Base-by-base conservation (phyloP, 2,888 invertebrate genomes). In the Prosopocoilus inquinatus region DNA sequence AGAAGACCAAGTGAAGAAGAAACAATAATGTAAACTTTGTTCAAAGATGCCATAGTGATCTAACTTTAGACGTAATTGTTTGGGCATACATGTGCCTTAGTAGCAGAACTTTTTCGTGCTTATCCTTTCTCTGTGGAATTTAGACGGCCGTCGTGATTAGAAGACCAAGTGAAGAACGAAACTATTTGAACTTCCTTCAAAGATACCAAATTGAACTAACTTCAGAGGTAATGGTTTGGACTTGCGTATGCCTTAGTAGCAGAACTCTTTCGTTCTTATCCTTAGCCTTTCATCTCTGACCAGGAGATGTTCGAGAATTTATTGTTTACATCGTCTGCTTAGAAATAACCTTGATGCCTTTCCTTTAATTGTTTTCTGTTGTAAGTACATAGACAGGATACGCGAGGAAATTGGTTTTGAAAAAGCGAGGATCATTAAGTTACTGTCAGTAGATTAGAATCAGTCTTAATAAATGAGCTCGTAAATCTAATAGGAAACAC, bases 311-410 rank as follows among this genome's bases (percentile, higher is more conserved):
- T n/a, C n/a, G n/a, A n/a, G n/a, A n/a, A n/a, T n/a, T n/a, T n/a
- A n/a, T n/a, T n/a, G n/a, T n/a, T n/a, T n/a, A n/a, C n/a, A n/a
- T n/a, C n/a, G n/a, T n/a, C n/a, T n/a, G n/a, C n/a, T n/a, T n/a
- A 45, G 44, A 36, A 51, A 36, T 16, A 44, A 34, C 51, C 28
- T 15, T 51, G 36, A 51, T 36, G 32, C 12, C 28, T 41, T 51
- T 51, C n/a, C n/a, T n/a, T n/a, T n/a, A n/a, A 3, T 28, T 28
- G 20, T 28, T 28, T 3, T 28, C 20, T 28, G 1, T n/a, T n/a
- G n/a, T n/a, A 5, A 28, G 7, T 28, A 28, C 5, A 28, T 28
- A 5, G 13, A 16, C 3, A n/a, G 15, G n/a, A 20, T 43, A 12
- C n/a, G 13, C 7, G 13, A 5, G 43, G 20, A 43, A 12, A 43